A percentile compares a stretch with the other conserved stretches of the same genome.
Conservation (phyloP, 2,113 vertebrate genomes). For the Sphyrna mokarran region DNA sequence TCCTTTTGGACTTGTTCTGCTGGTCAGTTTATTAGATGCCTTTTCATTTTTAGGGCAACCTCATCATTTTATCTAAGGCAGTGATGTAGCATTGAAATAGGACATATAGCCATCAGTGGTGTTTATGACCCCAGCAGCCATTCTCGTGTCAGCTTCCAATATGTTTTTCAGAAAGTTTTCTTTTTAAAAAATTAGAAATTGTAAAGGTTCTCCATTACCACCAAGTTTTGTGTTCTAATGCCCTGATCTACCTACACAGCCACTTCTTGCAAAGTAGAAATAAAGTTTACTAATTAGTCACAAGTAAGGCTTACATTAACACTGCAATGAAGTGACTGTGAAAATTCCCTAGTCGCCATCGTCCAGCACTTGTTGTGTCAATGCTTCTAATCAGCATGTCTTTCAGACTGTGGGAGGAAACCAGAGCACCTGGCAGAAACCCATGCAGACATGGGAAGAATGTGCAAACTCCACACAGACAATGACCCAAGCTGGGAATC, state of each 20-base stretch:
- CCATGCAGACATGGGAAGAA: too few species aligned
- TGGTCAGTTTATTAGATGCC: not conserved
- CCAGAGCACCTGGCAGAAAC: too few species aligned
- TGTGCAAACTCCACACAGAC: too few species aligned
- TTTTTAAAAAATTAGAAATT: not conserved
- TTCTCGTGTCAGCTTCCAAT: not conserved
- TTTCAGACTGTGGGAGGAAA: too few species aligned
- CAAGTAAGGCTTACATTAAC: too few species aligned
- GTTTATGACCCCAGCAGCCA: not conserved
- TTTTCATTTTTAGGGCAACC: not conserved
- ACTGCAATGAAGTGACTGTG: too few species aligned
- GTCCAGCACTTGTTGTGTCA: too few species aligned
- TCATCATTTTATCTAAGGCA: not conserved
- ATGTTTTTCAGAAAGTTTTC: not conserved
- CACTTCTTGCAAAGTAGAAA: not conserved
- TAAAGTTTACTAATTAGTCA: too few species aligned
- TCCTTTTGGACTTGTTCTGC: not conserved
- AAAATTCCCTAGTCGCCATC: too few species aligned
- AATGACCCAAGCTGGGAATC: too few species aligned
- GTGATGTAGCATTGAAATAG: too few species aligned
- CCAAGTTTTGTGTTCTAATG: not conserved
- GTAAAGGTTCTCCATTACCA: not conserved
- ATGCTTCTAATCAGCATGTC: too few species aligned
- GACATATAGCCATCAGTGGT: not conserved
- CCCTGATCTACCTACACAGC: not conserved